phyloP scores from a whole-genome alignment of 2,113 vertebrate species.

The Rhea americana region DNA sequence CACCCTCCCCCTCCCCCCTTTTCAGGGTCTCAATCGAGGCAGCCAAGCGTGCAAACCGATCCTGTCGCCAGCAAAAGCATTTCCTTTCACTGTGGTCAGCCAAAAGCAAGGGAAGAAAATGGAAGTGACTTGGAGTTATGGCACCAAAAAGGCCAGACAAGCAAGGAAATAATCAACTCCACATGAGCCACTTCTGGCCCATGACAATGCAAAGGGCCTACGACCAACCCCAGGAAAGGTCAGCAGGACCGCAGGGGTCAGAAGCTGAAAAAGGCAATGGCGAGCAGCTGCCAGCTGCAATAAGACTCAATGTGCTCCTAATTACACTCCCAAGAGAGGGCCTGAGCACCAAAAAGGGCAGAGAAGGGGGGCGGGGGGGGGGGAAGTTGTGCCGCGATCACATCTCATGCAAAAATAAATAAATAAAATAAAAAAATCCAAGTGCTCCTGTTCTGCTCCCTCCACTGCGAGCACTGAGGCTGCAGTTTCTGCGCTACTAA shows the following conservation, averaged over 20 bases:
- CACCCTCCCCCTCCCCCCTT: conserved; percentile 32
- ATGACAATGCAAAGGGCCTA: conserved; percentile 82
- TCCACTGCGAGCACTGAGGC: too few species aligned
- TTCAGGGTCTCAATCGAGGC: conserved; percentile 58
- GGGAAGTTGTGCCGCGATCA: conserved; percentile 13
- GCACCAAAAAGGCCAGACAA: conserved; percentile 82
- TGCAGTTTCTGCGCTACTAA: not conserved
- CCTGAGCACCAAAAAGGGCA: not conserved
- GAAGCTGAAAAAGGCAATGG: conserved; percentile 75
- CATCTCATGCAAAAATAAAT: not conserved
- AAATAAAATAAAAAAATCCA: not conserved
- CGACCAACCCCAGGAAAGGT: conserved; percentile 83
- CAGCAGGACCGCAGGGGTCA: conserved; percentile 77
- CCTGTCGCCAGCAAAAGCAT: conserved; percentile 74
- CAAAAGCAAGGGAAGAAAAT: conserved; percentile 73
- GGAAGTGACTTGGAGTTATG: conserved; percentile 78
- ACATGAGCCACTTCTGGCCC: conserved; percentile 83
- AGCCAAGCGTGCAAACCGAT: conserved; percentile 66
- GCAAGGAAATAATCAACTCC: conserved; percentile 96
- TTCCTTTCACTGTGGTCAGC: conserved; percentile 75
- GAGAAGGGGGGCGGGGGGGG: too few species aligned
- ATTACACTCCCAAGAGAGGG: conserved; percentile 65
- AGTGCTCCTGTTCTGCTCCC: too few species aligned
- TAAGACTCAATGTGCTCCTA: conserved; percentile 75
- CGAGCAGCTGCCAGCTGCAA: conserved; percentile 75